Evolutionary conservation across 1,140 invertebrate species (phyloP).

Genomic region (Magallana ariakensis): DNA sequence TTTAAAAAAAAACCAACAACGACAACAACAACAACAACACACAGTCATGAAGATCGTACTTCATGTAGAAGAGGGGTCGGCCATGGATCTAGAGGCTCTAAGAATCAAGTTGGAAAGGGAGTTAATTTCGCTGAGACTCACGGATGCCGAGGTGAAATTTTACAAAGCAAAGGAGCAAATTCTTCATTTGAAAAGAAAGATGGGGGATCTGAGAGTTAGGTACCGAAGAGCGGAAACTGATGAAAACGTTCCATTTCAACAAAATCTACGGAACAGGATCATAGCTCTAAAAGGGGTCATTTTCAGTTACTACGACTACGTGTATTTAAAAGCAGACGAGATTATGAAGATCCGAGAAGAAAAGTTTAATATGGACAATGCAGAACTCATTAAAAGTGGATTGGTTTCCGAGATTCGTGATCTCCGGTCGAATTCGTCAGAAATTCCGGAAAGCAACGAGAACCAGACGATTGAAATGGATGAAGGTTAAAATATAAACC

Average conservation of each 20-base stretch:
- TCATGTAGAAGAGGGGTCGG: not conserved
- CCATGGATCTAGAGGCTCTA: not conserved
- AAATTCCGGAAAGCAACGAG: not conserved
- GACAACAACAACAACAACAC: too few relatives aligned
- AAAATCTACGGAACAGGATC: not conserved
- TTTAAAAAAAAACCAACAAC: not conserved
- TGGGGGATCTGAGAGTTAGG: not conserved
- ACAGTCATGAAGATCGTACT: too few relatives aligned
- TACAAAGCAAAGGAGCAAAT: constrained; percentile 2
- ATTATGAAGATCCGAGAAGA: not conserved
- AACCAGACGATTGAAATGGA: too few relatives aligned
- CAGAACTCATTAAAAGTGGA: not conserved
- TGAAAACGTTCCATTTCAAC: not conserved
- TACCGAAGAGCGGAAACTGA: not conserved
- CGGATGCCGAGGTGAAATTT: not conserved
- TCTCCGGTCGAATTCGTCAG: not conserved
- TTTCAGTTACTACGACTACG: not conserved
- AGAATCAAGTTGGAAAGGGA: not conserved
- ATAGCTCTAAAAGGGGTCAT: not conserved
- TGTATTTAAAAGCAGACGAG: not conserved
- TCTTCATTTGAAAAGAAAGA: not conserved
- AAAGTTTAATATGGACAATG: not conserved
- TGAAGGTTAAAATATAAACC: too few relatives aligned
- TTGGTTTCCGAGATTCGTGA: not conserved
- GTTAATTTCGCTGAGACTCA: not conserved